Evolutionary conservation across 2,113 vertebrate species (phyloP), one percentile per base, ranked within the genome.

Genomic region (Ceratotherium simum): DNA sequence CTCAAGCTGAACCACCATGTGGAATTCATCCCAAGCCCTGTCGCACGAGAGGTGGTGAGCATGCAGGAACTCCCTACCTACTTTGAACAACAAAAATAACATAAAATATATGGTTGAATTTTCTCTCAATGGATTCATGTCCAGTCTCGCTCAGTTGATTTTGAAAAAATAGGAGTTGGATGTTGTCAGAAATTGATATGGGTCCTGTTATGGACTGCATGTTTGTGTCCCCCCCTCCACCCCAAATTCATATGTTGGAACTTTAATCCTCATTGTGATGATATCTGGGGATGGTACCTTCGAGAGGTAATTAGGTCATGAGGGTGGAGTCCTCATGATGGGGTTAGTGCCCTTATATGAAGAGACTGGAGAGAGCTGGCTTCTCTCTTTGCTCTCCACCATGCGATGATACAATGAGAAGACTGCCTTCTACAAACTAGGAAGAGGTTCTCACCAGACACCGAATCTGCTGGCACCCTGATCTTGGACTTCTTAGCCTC

Each of bases 161-260:
- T 89, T 79, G 48, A 89, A 93, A 14, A 92, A 91, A 80, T 67
- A 42, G 67, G 46, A 90, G 29, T 87, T 93, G 29, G 48, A 54
- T 56, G 25, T 69, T 78, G 16, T 73, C 73, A 89, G 78, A 94
- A 91, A 67, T 39, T 42, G 39, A 91, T 88, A 46, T 39, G 27
- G 27, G 8, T 67, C 70, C 65, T 64, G n/a, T 73, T 78, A 62
- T 27, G 14, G 54, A 92, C 65, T 73, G 39, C 54, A 9, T 84
- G 36, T 46, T 67, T 84, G 60, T 78, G 42, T 70, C 27, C 9
- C 25, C 46, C 25, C 23, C 36, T 33, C 42, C 48, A 29, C 65
- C 56, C 20, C 18, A 2, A 85, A 62, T 64, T 72, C 25, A 23
- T 39, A 62, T 12, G 25, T 64, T 72, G n/a, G 56, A 51, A 51